Evolutionary conservation across 1,140 invertebrate genomes (phyloP).

Genomic region (Drosophila seguyi): DNA sequence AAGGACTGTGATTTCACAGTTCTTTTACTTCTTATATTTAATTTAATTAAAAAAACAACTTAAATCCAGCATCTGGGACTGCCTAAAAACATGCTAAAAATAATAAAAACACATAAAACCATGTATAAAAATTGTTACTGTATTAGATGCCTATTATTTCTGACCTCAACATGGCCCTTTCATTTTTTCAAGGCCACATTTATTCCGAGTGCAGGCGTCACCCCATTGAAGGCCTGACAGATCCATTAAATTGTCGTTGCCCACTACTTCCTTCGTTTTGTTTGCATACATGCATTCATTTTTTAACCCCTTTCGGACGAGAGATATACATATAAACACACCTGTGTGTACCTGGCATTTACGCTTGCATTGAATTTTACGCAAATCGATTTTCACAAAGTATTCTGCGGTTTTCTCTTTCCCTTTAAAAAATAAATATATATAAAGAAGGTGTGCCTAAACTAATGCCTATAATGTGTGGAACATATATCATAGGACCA

Average conservation of each 20-base stretch:
- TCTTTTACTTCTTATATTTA: too few species aligned
- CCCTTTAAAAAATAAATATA: background rate
- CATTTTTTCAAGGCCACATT: too few species aligned
- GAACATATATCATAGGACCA: background rate
- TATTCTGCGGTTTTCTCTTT: conserved; percentile 34
- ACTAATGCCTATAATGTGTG: conserved; percentile 5
- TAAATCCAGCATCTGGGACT: too few species aligned
- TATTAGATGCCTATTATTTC: too few species aligned
- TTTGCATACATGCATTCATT: conserved; percentile 26
- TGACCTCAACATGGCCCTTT: too few species aligned
- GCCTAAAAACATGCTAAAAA: too few species aligned
- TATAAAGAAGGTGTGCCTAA: conserved; percentile 12
- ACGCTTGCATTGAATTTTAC: conserved; percentile 41
- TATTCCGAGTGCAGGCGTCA: conserved; percentile 1
- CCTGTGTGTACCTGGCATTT: conserved; percentile 7
- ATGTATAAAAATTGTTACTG: too few species aligned
- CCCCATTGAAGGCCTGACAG: conserved; percentile 11
- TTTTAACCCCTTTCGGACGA: conserved; percentile 13
- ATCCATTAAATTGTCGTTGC: conserved; percentile 45
- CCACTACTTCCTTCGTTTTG: conserved; percentile 18
- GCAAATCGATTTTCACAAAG: conserved; percentile 66
- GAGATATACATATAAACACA: background rate
- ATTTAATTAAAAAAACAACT: too few species aligned
- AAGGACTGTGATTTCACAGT: too few species aligned
- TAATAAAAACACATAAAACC: too few species aligned